Percentiles rank a stretch among this genome's conserved stretches.
Evolutionary conservation across 2,888 invertebrate species (phyloP).

Genomic region (Napeogenes sylphis): DNA sequence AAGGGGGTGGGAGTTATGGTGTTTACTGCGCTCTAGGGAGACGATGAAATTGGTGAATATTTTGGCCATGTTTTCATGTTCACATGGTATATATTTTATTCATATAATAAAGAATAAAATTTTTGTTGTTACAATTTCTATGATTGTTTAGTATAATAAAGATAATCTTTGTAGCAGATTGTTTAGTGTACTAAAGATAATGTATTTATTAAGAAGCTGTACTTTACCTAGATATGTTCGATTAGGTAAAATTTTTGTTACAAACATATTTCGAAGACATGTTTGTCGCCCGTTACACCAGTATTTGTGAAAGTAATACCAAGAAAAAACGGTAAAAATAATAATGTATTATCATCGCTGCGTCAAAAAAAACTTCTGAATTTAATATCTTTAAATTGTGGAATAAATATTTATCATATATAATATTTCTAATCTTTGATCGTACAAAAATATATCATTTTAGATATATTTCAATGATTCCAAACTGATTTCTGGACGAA

Average conservation of each 20-base stretch:
- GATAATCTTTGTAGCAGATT: too few relatives aligned
- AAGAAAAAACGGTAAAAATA: slow-evolving; percentile 15
- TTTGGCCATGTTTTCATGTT: slow-evolving; percentile 57
- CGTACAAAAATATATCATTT: too few relatives aligned
- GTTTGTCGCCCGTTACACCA: slow-evolving; percentile 11
- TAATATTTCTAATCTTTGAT: too few relatives aligned
- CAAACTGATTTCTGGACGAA: too few relatives aligned
- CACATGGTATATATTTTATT: slow-evolving; percentile 44
- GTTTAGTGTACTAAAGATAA: too few relatives aligned
- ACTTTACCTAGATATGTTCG: too few relatives aligned
- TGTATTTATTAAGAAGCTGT: too few relatives aligned
- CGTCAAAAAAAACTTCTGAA: slow-evolving; percentile 9
- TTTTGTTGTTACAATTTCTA: slow-evolving; percentile 25
- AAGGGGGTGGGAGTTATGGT: slow-evolving; percentile 51
- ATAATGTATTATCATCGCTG: slow-evolving; percentile 7
- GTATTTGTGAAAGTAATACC: slow-evolving; percentile 11
- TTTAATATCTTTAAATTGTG: too few relatives aligned
- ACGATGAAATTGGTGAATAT: slow-evolving; percentile 76
- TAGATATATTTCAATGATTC: too few relatives aligned
- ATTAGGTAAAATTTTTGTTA: too few relatives aligned
- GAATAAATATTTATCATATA: too few relatives aligned
- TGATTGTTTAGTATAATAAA: slow-evolving; percentile 47
- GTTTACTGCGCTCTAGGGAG: slow-evolving; percentile 71
- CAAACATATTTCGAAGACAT: not conserved
- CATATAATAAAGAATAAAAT: slow-evolving; percentile 12